A percentile compares a stretch with the other conserved stretches of the same genome.
These are phyloP conservation scores for Drosophila sproati DNA, from an alignment of 1,140 invertebrate species.

Conservation along the genomic window DNA sequence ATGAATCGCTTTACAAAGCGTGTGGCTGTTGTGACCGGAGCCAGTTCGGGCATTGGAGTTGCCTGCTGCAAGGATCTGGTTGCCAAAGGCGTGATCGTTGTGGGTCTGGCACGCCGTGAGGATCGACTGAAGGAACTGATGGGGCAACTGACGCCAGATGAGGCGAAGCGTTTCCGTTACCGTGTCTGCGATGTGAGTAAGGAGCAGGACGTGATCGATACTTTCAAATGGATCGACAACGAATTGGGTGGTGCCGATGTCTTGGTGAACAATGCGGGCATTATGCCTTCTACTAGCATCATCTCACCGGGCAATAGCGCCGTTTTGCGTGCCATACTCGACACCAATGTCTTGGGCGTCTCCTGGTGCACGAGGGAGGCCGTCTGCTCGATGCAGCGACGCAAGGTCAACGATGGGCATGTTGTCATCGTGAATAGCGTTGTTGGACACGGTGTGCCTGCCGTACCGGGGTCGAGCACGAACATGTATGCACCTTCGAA, in stretches of 20 bases:
- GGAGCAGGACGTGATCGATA: slow-evolving; percentile 87
- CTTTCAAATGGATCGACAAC: slow-evolving; percentile 88
- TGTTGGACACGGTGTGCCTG: slow-evolving; percentile 85
- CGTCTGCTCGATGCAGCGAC: slow-evolving; percentile 88
- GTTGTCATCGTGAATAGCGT: slow-evolving; percentile 90
- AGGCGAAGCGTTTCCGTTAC: slow-evolving; percentile 84
- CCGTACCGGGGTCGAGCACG: slow-evolving; percentile 52
- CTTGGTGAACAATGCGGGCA: slow-evolving; percentile 91
- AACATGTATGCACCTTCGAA: slow-evolving; percentile 89
- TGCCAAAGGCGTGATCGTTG: slow-evolving; percentile 87
- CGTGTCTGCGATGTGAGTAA: slow-evolving; percentile 87
- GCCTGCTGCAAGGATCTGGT: slow-evolving; percentile 84
- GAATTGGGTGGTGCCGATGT: slow-evolving; percentile 89
- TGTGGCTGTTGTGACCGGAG: slow-evolving; percentile 74
- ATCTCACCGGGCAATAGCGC: slow-evolving; percentile 35
- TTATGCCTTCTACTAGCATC: slow-evolving; percentile 63
- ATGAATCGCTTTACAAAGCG: slow-evolving; percentile 81
- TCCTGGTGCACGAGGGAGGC: slow-evolving; percentile 88
- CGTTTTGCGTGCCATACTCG: slow-evolving; percentile 78
- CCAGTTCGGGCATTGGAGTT: slow-evolving; percentile 87
- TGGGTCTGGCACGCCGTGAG: slow-evolving; percentile 88
- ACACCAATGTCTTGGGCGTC: slow-evolving; percentile 89
- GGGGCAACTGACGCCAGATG: slow-evolving; percentile 53
- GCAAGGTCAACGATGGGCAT: slow-evolving; percentile 88
- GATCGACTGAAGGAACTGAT: slow-evolving; percentile 85